Percentiles rank a stretch among this genome's conserved stretches.
phyloP scores from a whole-genome alignment of 2,113 vertebrate species.

The Solea solea region DNA sequence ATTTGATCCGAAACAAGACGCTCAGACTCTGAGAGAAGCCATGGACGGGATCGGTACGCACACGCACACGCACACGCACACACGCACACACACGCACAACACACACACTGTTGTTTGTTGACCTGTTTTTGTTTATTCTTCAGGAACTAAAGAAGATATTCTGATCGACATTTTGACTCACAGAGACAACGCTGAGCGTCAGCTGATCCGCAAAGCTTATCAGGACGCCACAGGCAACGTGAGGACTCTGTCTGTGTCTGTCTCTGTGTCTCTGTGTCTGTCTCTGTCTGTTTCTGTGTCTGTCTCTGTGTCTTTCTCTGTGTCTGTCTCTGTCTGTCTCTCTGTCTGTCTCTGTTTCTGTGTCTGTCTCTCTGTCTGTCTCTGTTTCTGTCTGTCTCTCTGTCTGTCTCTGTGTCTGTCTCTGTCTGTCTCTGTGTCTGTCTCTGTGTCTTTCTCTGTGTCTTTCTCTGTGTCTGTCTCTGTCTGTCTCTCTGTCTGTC shows the following conservation, averaged over 20 bases:
- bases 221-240: constrained; percentile 75
- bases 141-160: constrained; percentile 81
- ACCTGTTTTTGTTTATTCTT: neutral
- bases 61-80: neutral
- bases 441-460: too few relatives aligned
- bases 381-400: too few relatives aligned
- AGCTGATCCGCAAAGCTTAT: constrained; percentile 81
- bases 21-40: constrained; percentile 74
- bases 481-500: too few relatives aligned
- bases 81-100: neutral
- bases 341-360: too few relatives aligned
- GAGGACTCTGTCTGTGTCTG: neutral
- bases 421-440: too few relatives aligned
- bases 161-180: constrained; percentile 80
- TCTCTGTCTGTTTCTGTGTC: too few relatives aligned
- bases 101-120: neutral
- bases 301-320: too few relatives aligned
- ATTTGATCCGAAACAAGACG: constrained; percentile 79
- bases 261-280: too few relatives aligned
- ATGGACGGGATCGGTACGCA: constrained; percentile 80
- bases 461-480: too few relatives aligned
- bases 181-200: constrained; percentile 78
- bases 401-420: too few relatives aligned
- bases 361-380: too few relatives aligned
- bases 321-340: too few relatives aligned